Evolutionary conservation across 2,888 invertebrate species (phyloP).

Genomic region (Marasmarcha lunaedactyla): DNA sequence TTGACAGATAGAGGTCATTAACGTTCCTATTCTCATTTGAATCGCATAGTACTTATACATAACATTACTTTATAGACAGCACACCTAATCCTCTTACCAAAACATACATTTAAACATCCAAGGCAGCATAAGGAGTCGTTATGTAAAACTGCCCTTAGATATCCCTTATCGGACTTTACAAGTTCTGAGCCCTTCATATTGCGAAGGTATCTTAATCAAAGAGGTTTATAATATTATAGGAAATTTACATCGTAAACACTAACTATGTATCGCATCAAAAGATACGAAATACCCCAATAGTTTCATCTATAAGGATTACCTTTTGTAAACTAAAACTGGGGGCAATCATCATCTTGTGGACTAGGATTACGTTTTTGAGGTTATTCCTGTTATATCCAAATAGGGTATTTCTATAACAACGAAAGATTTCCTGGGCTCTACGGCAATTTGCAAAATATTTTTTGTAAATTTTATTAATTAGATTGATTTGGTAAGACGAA

Average conservation of each 20-base stretch:
- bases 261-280: constrained; percentile 37
- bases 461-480: no score
- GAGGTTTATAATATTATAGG: constrained; percentile 64
- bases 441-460: no score
- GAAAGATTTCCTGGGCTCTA: no score
- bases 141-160: background rate
- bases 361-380: constrained; percentile 41
- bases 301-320: constrained; percentile 63
- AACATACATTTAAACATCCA: no score
- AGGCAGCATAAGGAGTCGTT: background rate
- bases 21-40: no score
- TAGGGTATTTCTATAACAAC: background rate
- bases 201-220: constrained; percentile 42
- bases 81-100: background rate
- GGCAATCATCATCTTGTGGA: constrained; percentile 65
- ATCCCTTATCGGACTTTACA: constrained; percentile 1
- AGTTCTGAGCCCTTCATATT: constrained; percentile 38
- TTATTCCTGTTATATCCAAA: background rate
- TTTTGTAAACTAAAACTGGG: constrained; percentile 67
- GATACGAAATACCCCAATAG: constrained; percentile 56
- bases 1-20: no score
- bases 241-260: constrained; percentile 68
- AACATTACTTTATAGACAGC: no score
- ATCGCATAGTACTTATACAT: no score
- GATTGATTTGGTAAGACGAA: no score